Evolutionary conservation across 2,113 vertebrate species (phyloP).

Genomic region (Nettapus auritus): DNA sequence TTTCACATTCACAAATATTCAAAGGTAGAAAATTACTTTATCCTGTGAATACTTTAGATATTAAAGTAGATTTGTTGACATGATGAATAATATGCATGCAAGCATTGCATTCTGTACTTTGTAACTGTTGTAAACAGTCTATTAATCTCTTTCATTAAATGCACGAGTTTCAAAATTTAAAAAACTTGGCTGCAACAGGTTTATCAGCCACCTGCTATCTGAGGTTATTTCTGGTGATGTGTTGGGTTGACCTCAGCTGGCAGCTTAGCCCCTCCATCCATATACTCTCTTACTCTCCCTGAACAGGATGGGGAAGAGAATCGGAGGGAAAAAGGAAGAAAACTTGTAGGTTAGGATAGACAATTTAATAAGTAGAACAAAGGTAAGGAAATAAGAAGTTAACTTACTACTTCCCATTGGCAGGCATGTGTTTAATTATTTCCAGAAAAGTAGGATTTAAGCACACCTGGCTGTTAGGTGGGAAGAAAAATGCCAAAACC

Average conservation of each 20-base stretch:
- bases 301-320: neutral
- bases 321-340: neutral
- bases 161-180: neutral
- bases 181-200: neutral
- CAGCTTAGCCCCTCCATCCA: neutral
- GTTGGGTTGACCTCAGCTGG: neutral
- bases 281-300: fast-evolving
- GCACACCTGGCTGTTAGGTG: fast-evolving
- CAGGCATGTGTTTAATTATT: neutral
- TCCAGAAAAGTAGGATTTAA: neutral
- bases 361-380: neutral
- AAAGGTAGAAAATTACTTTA: slow-evolving; percentile 13
- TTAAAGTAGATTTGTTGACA: neutral
- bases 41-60: neutral
- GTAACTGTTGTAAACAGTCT: neutral
- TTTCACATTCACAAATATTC: neutral
- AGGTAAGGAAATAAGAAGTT: neutral
- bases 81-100: neutral
- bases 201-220: neutral
- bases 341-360: neutral
- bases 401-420: neutral
- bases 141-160: slow-evolving; percentile 18
- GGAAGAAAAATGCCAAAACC: fast-evolving
- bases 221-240: neutral
- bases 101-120: neutral